Conservation (phyloP, 1,140 invertebrate genomes). For the Drosophila santomea region DNA sequence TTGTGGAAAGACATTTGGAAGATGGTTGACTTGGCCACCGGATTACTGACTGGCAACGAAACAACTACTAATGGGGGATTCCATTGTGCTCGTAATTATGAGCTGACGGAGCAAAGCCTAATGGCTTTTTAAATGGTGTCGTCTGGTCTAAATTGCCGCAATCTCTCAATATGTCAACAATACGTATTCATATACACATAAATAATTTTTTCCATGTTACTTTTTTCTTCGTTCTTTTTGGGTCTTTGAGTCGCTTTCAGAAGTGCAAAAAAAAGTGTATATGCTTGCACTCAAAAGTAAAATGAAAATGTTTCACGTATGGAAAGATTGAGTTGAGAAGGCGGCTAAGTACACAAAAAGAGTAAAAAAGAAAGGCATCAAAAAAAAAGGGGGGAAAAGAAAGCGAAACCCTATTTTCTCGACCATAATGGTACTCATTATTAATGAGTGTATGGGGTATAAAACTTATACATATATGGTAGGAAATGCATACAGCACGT, state of each 20-base stretch:
- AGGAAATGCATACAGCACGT: too few species aligned
- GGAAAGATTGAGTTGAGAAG: slow-evolving; percentile 62
- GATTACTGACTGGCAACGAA: slow-evolving; percentile 13
- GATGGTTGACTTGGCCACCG: slow-evolving; percentile 13
- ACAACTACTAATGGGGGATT: slow-evolving; percentile 30
- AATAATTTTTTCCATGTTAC: slow-evolving; percentile 6
- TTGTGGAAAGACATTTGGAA: slow-evolving; percentile 20
- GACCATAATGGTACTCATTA: slow-evolving; percentile 6
- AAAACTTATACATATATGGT: not conserved
- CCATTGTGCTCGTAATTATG: slow-evolving; percentile 29
- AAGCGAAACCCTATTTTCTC: not conserved
- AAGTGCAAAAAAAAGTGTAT: slow-evolving; percentile 22
- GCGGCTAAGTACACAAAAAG: slow-evolving; percentile 48
- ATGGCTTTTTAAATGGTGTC: slow-evolving; percentile 56
- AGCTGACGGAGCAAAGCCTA: slow-evolving; percentile 23
- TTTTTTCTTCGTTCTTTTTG: slow-evolving; percentile 5
- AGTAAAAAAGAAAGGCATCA: slow-evolving; percentile 15
- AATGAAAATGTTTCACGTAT: slow-evolving; percentile 65
- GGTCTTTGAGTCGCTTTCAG: slow-evolving; percentile 26
- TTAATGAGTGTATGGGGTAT: not conserved
- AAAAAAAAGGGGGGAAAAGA: slow-evolving; percentile 9
- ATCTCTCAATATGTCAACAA: slow-evolving; percentile 52
- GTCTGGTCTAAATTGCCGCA: slow-evolving; percentile 50
- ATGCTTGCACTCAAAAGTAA: slow-evolving; percentile 28
- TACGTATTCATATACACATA: slow-evolving; percentile 25